Evolutionary conservation across 2,797 vertebrate species (phyloP), one percentile per base, ranked within the genome.

Genomic region (Hydrolagus colliei): DNA sequence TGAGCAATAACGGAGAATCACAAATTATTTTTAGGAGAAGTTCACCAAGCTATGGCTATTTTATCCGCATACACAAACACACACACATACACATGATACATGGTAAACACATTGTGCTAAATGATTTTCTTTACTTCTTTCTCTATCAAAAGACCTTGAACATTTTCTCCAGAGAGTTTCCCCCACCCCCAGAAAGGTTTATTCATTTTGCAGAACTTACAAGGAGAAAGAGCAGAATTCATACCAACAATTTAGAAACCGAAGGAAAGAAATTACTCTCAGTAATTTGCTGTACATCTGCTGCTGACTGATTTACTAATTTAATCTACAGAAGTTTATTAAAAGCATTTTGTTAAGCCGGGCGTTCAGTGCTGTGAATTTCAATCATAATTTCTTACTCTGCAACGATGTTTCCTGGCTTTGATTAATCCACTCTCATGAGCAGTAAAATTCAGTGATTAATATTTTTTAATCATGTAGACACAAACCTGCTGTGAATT

Each of bases 331-430:
- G 63, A 27, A 7, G 63, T 65, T 82, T 68, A 68, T 68, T 68
- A 41, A 52, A 82, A 68, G 79, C 79, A 41, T 82, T 68, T 82
- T 82, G 63, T 16, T 68, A 35, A 82, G 18, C 27, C 18, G 16
- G 8, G 14, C 20, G 63, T 41, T 68, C 14, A 68, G 14, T 82
- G 79, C 63, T 82, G 32, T 82, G 79, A 82, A 82, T 82, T 82
- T 82, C 79, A 82, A 82, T 68, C 63, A 68, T 22, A 32, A 65
- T 16, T 27, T 65, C 14, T 2, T 10, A 18, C 32, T 82, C 79
- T 68, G 63, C 16, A 52, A 52, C 41, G 41, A 52, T 52, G 6
- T 52, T 52, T 52, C 41, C 41, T 52, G 41, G 41, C 63, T 61
- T 20, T 16, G 59, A 82, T 82, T 82, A 41, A 14, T 16, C 63